Conservation (phyloP, 2,888 invertebrate genomes). For the Leptinotarsa rubiginosa region DNA sequence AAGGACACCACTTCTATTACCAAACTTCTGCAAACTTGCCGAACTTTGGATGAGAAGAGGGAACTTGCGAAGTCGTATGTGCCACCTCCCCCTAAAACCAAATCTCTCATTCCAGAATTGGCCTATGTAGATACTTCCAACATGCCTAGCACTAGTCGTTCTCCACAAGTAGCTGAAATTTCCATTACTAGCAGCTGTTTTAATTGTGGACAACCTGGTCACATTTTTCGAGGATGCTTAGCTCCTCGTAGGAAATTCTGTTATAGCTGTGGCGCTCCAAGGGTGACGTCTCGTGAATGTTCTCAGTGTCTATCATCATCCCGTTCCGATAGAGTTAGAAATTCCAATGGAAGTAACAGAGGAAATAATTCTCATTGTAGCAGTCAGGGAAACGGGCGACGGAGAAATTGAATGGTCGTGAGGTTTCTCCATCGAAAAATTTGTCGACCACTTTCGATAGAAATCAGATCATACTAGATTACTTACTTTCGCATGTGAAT, state of each 20-base stretch:
- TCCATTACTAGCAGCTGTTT: neutral
- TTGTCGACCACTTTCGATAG: neutral
- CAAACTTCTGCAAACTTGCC: too few species aligned
- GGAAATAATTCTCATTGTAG: neutral
- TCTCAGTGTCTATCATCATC: neutral
- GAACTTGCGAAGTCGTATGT: too few species aligned
- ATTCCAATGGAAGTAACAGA: neutral
- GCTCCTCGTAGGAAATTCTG: neutral
- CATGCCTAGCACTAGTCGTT: too few species aligned
- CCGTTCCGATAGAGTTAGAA: neutral
- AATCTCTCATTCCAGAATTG: too few species aligned
- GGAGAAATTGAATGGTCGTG: neutral
- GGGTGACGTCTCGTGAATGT: neutral
- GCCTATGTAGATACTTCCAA: too few species aligned
- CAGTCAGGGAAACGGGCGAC: neutral
- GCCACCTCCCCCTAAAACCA: too few species aligned
- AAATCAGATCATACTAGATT: neutral
- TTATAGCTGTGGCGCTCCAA: neutral
- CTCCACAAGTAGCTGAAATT: neutral
- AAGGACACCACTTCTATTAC: too few species aligned
- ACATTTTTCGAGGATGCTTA: neutral
- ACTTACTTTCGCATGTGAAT: neutral
- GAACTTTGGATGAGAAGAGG: too few species aligned
- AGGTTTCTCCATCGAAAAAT: neutral
- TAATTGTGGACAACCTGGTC: neutral